These are phyloP conservation scores for Porites evermanni DNA, from an alignment of 92 coral and sea anemone genomes.

Conservation along the genomic window DNA sequence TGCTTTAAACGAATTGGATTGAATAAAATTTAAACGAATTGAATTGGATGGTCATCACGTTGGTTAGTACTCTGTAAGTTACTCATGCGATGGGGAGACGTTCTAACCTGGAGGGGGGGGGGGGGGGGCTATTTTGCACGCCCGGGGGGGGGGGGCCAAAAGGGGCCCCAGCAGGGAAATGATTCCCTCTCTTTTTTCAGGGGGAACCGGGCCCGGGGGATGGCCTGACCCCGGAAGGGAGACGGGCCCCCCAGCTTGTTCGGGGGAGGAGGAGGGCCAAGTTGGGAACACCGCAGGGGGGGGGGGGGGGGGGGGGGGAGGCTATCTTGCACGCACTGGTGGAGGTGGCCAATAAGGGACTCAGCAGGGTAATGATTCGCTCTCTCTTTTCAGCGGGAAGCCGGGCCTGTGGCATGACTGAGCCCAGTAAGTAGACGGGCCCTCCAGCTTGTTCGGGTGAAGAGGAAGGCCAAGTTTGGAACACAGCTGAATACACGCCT, in stretches of 20 bases:
- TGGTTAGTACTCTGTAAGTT: neutral
- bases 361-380: neutral
- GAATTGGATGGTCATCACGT: neutral
- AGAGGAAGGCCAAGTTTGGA: too few species aligned
- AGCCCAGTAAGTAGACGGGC: too few species aligned
- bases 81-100: neutral
- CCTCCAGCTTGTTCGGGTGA: too few species aligned
- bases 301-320: neutral
- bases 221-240: too few species aligned
- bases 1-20: slow-evolving; percentile 1
- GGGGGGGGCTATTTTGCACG: neutral
- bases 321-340: neutral
- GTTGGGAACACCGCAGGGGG: too few species aligned
- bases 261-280: too few species aligned
- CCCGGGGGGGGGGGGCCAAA: neutral
- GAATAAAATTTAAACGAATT: too few species aligned
- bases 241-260: too few species aligned
- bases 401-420: neutral
- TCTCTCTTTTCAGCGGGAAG: neutral
- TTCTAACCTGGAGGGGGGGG: neutral
- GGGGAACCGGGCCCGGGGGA: neutral
- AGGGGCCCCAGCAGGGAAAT: neutral
- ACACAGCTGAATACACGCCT: too few species aligned
- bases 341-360: neutral
- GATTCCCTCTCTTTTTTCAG: neutral